Conservation (phyloP, 2,797 vertebrate species). For the Calcarius lapponicus region DNA sequence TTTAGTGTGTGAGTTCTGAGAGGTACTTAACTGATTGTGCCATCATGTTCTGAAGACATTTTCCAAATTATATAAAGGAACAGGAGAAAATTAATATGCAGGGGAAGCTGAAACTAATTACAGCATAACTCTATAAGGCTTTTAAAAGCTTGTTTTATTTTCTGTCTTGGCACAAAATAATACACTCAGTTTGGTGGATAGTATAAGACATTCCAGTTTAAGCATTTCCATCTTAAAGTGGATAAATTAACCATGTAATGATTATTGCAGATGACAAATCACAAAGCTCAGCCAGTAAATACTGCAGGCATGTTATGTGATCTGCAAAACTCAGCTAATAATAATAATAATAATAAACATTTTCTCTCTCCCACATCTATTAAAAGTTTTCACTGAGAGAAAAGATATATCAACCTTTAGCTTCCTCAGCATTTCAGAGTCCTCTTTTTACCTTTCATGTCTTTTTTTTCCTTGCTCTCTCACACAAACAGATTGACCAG, state of each 20-base stretch:
- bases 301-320: conserved; percentile 33
- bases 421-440: neutral
- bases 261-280: conserved; percentile 67
- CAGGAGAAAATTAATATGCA: conserved; percentile 70
- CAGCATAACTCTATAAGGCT: conserved; percentile 52
- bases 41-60: conserved; percentile 34
- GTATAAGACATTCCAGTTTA: conserved; percentile 57
- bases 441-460: neutral
- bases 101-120: conserved; percentile 66
- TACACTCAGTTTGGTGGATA: conserved; percentile 20
- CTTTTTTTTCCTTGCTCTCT: neutral
- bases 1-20: conserved; percentile 39
- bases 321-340: conserved; percentile 45
- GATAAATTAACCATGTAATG: conserved; percentile 59
- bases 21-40: conserved; percentile 56
- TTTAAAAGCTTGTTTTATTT: conserved; percentile 63
- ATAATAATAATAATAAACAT: neutral
- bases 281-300: conserved; percentile 48
- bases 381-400: neutral
- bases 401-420: neutral
- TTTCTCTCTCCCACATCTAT: neutral
- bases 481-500: neutral
- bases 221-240: conserved; percentile 44
- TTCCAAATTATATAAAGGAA: conserved; percentile 67
- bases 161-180: conserved; percentile 52